Percentiles rank a stretch among this genome's conserved stretches.
These are phyloP conservation scores for Neoascia interrupta DNA, from an alignment of 2,888 invertebrate species.

Conservation along the genomic window DNA sequence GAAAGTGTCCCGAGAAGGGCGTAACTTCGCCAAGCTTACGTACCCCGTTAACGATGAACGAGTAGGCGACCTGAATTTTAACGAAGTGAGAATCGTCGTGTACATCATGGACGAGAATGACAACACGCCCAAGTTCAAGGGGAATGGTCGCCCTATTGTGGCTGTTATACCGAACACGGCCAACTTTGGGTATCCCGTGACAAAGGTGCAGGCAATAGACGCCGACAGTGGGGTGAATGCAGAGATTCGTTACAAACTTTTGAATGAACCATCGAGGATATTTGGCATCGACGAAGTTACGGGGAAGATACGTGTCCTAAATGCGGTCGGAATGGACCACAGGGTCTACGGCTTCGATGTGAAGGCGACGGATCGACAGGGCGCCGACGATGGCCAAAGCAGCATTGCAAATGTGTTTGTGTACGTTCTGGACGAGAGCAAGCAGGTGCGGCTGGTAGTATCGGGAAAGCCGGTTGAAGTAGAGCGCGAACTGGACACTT, in stretches of 20 bases:
- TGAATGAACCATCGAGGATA: constrained; percentile 87
- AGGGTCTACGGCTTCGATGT: constrained; percentile 92
- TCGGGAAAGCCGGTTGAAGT: constrained; percentile 88
- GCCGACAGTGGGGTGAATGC: constrained; percentile 88
- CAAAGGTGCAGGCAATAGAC: constrained; percentile 88
- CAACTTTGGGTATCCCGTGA: constrained; percentile 89
- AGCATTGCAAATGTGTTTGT: constrained; percentile 93
- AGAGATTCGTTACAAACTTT: constrained; percentile 89
- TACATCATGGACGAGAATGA: constrained; percentile 90
- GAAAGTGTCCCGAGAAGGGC: constrained; percentile 82
- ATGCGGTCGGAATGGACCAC: constrained; percentile 86
- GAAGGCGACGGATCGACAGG: constrained; percentile 90
- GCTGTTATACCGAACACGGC: constrained; percentile 91
- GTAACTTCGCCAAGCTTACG: constrained; percentile 87
- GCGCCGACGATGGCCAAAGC: constrained; percentile 90
- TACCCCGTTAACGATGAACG: constrained; percentile 88
- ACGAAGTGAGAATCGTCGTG: constrained; percentile 90
- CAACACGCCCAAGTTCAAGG: constrained; percentile 88
- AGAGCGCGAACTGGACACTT: constrained; percentile 85
- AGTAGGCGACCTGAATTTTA: constrained; percentile 85
- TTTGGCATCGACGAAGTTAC: constrained; percentile 89
- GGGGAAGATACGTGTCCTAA: constrained; percentile 88
- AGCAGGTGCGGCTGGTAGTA: constrained; percentile 89
- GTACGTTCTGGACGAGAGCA: constrained; percentile 89
- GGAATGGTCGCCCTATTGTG: constrained; percentile 88